These are phyloP conservation scores for Petromus typicus DNA, from an alignment of 2,113 vertebrate genomes.

Conservation along the genomic window DNA sequence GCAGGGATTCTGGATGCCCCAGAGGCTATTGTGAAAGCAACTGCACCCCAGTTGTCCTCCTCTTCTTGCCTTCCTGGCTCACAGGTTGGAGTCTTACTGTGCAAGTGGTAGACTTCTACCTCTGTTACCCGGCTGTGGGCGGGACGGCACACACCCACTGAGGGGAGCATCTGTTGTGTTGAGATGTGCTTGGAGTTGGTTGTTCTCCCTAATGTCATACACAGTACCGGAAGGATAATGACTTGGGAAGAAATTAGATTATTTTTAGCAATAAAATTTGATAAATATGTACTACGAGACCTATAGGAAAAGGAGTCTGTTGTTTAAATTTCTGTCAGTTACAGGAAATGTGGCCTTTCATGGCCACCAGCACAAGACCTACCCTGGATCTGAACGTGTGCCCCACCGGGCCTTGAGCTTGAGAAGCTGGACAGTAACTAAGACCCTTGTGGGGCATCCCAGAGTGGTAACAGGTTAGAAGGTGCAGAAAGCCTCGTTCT, in stretches of 20 bases:
- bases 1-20: neutral
- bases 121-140: neutral
- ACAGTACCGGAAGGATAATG: neutral
- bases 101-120: neutral
- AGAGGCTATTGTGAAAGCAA: neutral
- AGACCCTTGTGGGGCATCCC: neutral
- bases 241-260: neutral
- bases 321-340: neutral
- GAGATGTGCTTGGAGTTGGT: neutral
- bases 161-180: neutral
- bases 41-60: neutral
- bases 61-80: neutral
- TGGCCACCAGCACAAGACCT: accelerated
- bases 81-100: neutral
- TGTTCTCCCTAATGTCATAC: neutral
- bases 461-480: neutral
- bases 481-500: neutral
- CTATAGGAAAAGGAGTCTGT: neutral
- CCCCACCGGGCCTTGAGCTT: neutral
- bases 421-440: neutral
- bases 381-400: neutral
- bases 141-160: neutral
- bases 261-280: constrained; percentile 22
- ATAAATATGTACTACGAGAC: neutral
- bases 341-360: neutral